A percentile compares a stretch with the other conserved stretches of the same genome.
phyloP scores from a whole-genome alignment of 2,113 vertebrate species.

The Siphamia tubifer region DNA sequence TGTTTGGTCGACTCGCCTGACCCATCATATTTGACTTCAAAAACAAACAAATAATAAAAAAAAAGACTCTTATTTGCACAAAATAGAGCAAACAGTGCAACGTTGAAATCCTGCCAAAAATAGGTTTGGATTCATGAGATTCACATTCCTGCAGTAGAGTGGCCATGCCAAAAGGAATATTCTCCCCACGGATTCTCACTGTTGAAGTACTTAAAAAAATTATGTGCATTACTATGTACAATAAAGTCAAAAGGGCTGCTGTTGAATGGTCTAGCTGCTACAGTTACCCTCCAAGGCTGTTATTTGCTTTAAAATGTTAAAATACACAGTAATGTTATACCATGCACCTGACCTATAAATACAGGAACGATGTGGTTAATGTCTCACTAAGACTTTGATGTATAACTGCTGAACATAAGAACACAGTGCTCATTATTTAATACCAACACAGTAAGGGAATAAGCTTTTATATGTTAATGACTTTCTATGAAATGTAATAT shows the following conservation, averaged over 20 bases:
- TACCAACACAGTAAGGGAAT: neutral
- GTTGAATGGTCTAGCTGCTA: neutral
- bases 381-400: neutral
- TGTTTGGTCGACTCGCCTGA: neutral
- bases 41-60: too few relatives aligned
- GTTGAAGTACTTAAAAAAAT: neutral
- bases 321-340: neutral
- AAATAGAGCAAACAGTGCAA: neutral
- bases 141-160: neutral
- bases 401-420: neutral
- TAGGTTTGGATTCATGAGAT: conserved; percentile 1
- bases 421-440: neutral
- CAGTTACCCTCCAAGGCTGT: neutral
- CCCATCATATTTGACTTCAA: neutral
- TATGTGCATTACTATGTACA: conserved; percentile 20
- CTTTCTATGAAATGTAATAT: neutral
- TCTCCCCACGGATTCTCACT: conserved; percentile 2
- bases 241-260: neutral
- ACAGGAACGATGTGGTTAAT: neutral
- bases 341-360: neutral
- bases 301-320: neutral
- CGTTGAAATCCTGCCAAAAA: conserved; percentile 6
- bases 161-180: conserved; percentile 20
- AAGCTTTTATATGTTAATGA: conserved; percentile 23
- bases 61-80: neutral